Evolutionary conservation across 1,140 invertebrate species (phyloP).

Genomic region (Diploscapter pachys): DNA sequence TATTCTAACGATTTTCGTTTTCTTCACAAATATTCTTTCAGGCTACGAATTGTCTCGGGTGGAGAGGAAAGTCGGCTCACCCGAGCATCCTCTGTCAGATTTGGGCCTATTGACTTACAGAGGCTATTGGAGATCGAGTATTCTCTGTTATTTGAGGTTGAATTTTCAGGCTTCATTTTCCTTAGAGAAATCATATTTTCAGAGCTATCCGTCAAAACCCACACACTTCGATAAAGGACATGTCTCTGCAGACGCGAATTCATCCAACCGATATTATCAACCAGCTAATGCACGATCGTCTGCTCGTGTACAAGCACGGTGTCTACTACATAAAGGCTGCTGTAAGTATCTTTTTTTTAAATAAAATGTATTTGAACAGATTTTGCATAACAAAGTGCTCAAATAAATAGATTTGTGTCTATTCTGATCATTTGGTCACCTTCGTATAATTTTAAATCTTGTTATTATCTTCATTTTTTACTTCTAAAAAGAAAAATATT

Average conservation of each 20-base stretch:
- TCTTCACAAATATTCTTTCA: slow-evolving; percentile 59
- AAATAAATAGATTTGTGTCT: neutral
- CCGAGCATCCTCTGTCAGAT: slow-evolving; percentile 95
- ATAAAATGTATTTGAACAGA: no score
- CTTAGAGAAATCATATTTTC: slow-evolving; percentile 17
- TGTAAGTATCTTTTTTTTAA: slow-evolving; percentile 5
- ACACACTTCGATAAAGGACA: slow-evolving; percentile 32
- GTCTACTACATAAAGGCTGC: slow-evolving; percentile 41
- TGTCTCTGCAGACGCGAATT: slow-evolving; percentile 43
- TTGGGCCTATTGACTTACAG: slow-evolving; percentile 93
- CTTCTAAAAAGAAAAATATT: neutral
- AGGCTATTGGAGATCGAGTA: slow-evolving; percentile 94
- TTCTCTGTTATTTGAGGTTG: slow-evolving; percentile 59
- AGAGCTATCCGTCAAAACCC: slow-evolving; percentile 9
- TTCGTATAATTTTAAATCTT: neutral
- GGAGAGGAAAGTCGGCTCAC: slow-evolving; percentile 96
- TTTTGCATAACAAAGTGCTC: no score
- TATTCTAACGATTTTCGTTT: neutral
- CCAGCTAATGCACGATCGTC: slow-evolving; percentile 36
- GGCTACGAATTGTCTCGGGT: slow-evolving; percentile 90
- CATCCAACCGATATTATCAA: slow-evolving; percentile 43
- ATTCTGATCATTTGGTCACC: neutral
- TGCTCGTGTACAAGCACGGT: slow-evolving; percentile 32
- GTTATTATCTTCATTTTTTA: neutral
- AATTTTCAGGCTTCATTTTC: neutral